Evolutionary conservation across 1,140 invertebrate genomes (phyloP), one percentile per base, ranked within the genome.

Genomic region (Battus philenor): DNA sequence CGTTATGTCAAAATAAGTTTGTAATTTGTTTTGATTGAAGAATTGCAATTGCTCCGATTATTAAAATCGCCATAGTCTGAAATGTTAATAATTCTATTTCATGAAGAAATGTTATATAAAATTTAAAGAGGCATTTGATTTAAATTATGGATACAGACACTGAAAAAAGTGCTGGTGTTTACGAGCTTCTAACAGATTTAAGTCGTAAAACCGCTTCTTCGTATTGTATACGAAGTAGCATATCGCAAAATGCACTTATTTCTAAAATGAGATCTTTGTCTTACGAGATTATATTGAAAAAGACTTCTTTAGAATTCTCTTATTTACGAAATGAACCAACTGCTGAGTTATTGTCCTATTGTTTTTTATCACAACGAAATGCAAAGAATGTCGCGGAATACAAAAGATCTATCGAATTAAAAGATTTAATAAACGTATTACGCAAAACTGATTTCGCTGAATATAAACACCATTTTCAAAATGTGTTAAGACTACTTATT

Each of bases 261-360:
- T 34, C 62, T 4, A 75, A 73, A 58, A 74, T 85, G 68, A 64
- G 78, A 47, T 73, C 80, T 9, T 59, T 61, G 26, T 60, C 70
- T 1, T 85, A 81, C 38, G 78, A 82, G 36, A 74, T 85, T 15
- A 79, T 85, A 43, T 47, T 85, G 16, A 75, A 71, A 29, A 79
- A 70, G 41, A 59, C 69, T 7, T 26, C 46, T 2, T 54, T 51
- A 43, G 61, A 60, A 11, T 38, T 66, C 8, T 50, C 60, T 1
- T 31, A 24, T 16, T 15, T 26, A n/a, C 41, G 50, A 6, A 47
- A 50, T 8, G 71, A 76, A 47, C 76, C 80, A 0, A 47, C 74
- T 8, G 51, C 55, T 29, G 68, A 75, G 31, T 59, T 85, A 22
- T 46, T 82, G 9, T 79, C 74, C n/a, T 66, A 74, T 51, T 68